phyloP scores from a whole-genome alignment of 1,140 invertebrate genomes.

The Sarcophaga bullata region DNA sequence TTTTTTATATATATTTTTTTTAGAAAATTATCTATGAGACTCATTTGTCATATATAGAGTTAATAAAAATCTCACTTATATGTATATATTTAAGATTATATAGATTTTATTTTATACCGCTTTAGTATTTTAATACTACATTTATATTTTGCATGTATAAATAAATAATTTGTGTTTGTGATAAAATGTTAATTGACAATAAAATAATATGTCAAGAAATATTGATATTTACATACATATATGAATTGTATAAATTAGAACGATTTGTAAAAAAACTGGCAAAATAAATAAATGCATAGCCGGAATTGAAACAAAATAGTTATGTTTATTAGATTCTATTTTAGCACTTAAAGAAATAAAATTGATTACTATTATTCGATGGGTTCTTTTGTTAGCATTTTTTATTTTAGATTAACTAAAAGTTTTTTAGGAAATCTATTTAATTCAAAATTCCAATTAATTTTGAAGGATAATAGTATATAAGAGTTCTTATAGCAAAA shows the following conservation, averaged over 20 bases:
- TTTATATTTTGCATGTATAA: background rate
- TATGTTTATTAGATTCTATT: background rate
- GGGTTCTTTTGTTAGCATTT: conserved; percentile 4
- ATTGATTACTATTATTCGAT: background rate
- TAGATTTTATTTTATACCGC: background rate
- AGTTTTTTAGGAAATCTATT: background rate
- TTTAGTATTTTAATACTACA: conserved; percentile 13
- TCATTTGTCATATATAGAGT: conserved; percentile 26
- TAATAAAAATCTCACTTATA: conserved; percentile 34
- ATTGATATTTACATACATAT: conserved; percentile 4
- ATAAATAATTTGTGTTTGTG: background rate
- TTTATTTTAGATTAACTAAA: background rate
- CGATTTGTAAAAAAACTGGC: background rate
- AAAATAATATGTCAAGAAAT: conserved; percentile 24
- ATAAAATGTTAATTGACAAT: conserved; percentile 22
- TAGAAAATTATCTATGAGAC: conserved; percentile 24
- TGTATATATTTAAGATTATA: conserved; percentile 18
- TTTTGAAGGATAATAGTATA: background rate
- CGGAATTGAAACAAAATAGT: background rate
- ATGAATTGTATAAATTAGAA: too few species aligned
- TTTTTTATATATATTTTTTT: conserved; percentile 22
- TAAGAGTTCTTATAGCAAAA: background rate
- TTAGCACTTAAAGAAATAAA: conserved; percentile 1
- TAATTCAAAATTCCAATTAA: background rate
- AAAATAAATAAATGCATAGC: conserved; percentile 8